Conservation (phyloP, 2,888 invertebrate species). For the Hydrotaea diabolus region DNA sequence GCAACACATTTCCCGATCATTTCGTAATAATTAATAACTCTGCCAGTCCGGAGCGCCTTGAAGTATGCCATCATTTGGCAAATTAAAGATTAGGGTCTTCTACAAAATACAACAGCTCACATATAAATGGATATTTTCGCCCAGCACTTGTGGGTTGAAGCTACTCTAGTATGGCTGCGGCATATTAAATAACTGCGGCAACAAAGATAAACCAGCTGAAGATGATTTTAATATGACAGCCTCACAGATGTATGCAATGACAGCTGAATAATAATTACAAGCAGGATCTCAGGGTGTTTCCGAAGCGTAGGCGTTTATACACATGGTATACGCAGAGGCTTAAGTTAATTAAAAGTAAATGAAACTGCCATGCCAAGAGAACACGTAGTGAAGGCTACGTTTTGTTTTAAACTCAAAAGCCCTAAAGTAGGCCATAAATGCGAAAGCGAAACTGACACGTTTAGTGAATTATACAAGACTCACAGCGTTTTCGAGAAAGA, state of each 20-base stretch:
- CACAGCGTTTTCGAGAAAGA: background rate
- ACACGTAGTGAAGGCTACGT: background rate
- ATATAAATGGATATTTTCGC: too few relatives aligned
- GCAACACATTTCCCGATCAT: background rate
- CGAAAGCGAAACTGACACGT: background rate
- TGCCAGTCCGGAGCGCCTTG: background rate
- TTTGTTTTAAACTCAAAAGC: background rate
- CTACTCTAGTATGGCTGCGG: too few relatives aligned
- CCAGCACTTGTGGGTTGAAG: too few relatives aligned
- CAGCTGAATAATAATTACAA: background rate
- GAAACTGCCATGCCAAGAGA: background rate
- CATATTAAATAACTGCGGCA: too few relatives aligned
- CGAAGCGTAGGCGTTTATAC: background rate
- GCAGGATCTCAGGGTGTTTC: too few relatives aligned
- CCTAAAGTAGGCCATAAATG: background rate
- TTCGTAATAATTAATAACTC: background rate
- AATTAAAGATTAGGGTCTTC: background rate
- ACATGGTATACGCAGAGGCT: background rate
- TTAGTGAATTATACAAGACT: background rate
- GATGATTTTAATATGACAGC: background rate
- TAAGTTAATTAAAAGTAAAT: constrained; percentile 7
- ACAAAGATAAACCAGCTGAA: background rate
- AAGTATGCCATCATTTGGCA: background rate
- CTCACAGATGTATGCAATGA: background rate
- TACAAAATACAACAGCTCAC: background rate